These are phyloP conservation scores for Ectropis crepuscularia DNA, from an alignment of 2,888 invertebrate species.

Conservation along the genomic window DNA sequence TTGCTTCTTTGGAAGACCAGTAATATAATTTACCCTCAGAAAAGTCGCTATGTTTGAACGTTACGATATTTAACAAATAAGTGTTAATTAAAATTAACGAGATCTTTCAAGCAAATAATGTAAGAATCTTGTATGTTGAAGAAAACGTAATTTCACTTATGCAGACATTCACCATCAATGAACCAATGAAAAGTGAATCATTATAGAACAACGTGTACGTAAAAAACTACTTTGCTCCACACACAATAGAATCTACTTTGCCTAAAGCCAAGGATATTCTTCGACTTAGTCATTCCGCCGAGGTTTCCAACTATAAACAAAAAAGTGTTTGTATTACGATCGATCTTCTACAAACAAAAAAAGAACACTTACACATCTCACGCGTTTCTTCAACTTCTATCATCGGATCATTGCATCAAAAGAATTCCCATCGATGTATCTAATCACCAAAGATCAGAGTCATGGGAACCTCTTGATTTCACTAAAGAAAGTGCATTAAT, in stretches of 20 bases:
- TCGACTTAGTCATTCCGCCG: conserved; percentile 27
- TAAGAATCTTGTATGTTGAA: conserved; percentile 23
- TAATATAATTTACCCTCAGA: too few species aligned
- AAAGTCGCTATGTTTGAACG: too few species aligned
- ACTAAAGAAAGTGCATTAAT: conserved; percentile 58
- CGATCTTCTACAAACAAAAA: conserved; percentile 30
- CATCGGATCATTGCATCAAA: conserved; percentile 51
- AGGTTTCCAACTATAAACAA: conserved; percentile 35
- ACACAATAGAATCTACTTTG: conserved; percentile 31
- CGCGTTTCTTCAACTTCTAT: conserved; percentile 59
- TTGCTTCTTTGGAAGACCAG: too few species aligned
- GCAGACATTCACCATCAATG: conserved; percentile 37
- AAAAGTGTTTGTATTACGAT: conserved; percentile 33
- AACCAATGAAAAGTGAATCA: conserved; percentile 39
- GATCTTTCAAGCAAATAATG: too few species aligned
- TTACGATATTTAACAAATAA: too few species aligned
- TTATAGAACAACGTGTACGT: conserved; percentile 24
- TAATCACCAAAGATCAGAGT: conserved; percentile 52
- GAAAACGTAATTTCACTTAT: conserved; percentile 40
- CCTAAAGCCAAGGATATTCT: conserved; percentile 28
- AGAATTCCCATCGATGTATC: conserved; percentile 44
- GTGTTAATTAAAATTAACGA: too few species aligned
- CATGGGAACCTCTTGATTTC: conserved; percentile 60
- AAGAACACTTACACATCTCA: conserved; percentile 76
- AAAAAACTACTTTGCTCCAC: conserved; percentile 31